A percentile compares a stretch with the other conserved stretches of the same genome.
phyloP scores from a whole-genome alignment of 2,888 invertebrate species.

The Thecocarcelia acutangulata region DNA sequence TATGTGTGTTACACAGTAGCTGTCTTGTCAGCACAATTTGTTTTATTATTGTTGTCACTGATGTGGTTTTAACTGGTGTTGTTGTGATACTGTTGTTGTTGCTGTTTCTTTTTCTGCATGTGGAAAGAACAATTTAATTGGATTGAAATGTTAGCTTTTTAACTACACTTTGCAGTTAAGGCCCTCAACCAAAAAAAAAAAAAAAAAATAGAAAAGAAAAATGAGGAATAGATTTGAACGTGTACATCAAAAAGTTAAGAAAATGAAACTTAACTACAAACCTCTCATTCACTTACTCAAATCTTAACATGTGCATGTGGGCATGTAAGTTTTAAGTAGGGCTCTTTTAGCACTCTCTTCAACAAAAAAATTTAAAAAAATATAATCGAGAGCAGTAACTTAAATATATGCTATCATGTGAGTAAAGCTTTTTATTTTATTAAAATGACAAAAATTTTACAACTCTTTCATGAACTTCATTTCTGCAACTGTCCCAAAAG shows the following conservation, averaged over 20 bases:
- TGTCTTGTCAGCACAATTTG: slow-evolving; percentile 61
- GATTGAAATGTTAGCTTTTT: slow-evolving; percentile 69
- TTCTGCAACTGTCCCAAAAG: not conserved
- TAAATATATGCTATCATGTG: slow-evolving; percentile 24
- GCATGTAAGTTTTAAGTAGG: too few relatives aligned
- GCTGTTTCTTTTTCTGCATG: not conserved
- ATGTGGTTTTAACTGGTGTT: slow-evolving; percentile 23
- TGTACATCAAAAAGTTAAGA: slow-evolving; percentile 3
- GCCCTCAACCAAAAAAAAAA: not conserved
- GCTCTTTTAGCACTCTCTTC: slow-evolving; percentile 20
- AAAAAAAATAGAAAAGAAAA: slow-evolving; percentile 7
- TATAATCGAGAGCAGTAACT: not conserved
- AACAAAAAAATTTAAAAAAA: not conserved
- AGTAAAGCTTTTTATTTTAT: not conserved
- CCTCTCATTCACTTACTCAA: slow-evolving; percentile 39
- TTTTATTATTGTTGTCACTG: slow-evolving; percentile 41
- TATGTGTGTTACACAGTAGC: not conserved
- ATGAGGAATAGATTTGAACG: slow-evolving; percentile 18
- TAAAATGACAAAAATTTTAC: not conserved
- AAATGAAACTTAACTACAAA: slow-evolving; percentile 34
- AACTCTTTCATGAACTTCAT: too few relatives aligned
- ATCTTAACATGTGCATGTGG: slow-evolving; percentile 39
- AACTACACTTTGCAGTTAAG: slow-evolving; percentile 65
- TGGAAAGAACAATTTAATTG: slow-evolving; percentile 68
- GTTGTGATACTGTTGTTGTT: slow-evolving; percentile 5